Base-by-base conservation (phyloP, 2,888 invertebrate genomes). In the Andrena bicolor region DNA sequence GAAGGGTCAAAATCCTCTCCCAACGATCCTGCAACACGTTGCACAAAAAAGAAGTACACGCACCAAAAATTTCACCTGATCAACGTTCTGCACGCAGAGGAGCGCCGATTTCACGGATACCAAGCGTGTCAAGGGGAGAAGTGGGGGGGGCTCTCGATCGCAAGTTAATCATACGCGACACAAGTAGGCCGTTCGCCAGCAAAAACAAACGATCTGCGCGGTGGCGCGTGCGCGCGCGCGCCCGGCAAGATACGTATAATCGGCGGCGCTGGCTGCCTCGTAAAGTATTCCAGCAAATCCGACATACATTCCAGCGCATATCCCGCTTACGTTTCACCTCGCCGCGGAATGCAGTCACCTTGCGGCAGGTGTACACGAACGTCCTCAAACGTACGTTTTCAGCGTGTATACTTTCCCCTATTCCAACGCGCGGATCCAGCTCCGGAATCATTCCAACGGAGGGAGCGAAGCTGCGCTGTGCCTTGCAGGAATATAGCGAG, bases 351-450 rank as follows among this genome's bases (percentile, higher is more conserved):
- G 83, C 83, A 83, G 77, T 70, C 77, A 77, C 76, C 83, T 73
- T 78, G 83, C 63, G 71, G 77, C 83, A 83, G 83, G 83, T 83
- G 83, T 78, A 66, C 63, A 10, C 82, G 77, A 77, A 73, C 78
- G 83, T 82, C 83, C 73, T 82, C 82, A 81, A 81, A 81, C 60
- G 70, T 53, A 30, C 49, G 61, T 65, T 51, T 41, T 8, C 78
- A 65, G 49, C 49, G 23, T 23, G 48, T 26, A 60, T 73, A 77
- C 74, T 82, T 82, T 81, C 81, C 81, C 81, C 82, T 53, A 64
- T 80, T 65, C 65, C 60, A 60, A 56, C 35, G 23, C 65, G 60
- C 49, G 61, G 66, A 74, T 66, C 53, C 63, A 49, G 13, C 30
- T 20, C 23, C 20, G 26, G 23, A 13, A 20, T 41, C 41, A 1